These are phyloP conservation scores for Coptodon bakossiorum DNA, from an alignment of 2,113 vertebrate species.

Conservation along the genomic window DNA sequence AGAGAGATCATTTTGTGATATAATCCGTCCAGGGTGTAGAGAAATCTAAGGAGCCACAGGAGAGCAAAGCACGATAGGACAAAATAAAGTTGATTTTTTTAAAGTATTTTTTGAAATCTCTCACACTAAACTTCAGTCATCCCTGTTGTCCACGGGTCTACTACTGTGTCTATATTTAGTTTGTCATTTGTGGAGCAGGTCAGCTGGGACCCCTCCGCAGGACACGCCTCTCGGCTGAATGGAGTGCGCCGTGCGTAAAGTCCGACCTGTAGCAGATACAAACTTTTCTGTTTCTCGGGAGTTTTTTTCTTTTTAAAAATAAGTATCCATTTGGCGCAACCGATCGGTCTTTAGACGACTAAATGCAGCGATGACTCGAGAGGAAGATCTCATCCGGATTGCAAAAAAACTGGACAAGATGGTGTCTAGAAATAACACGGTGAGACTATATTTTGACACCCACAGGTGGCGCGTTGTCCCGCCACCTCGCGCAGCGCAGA, in stretches of 20 bases:
- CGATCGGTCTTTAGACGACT: background rate
- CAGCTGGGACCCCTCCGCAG: constrained; percentile 35
- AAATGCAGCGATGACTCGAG: constrained; percentile 79
- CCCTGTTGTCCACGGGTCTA: background rate
- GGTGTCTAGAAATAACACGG: constrained; percentile 91
- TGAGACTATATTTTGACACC: constrained; percentile 72
- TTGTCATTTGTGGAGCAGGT: constrained; percentile 58
- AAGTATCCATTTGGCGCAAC: background rate
- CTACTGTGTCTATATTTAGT: constrained; percentile 68
- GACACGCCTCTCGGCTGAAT: constrained; percentile 66
- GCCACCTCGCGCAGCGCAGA: constrained; percentile 13
- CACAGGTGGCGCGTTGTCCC: constrained; percentile 44
- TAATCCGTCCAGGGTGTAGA: background rate
- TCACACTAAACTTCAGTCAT: background rate
- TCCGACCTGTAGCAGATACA: constrained; percentile 26
- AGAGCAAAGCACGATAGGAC: background rate
- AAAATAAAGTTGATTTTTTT: background rate
- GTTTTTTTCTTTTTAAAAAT: background rate
- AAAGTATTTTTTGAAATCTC: background rate
- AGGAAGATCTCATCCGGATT: constrained; percentile 85
- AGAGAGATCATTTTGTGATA: background rate
- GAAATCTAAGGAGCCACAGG: background rate
- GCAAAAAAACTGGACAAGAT: constrained; percentile 93
- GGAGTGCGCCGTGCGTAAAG: constrained; percentile 56
- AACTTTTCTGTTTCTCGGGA: constrained; percentile 15